phyloP scores from a whole-genome alignment of 1,140 invertebrate species.

The Neodiprion lecontei region DNA sequence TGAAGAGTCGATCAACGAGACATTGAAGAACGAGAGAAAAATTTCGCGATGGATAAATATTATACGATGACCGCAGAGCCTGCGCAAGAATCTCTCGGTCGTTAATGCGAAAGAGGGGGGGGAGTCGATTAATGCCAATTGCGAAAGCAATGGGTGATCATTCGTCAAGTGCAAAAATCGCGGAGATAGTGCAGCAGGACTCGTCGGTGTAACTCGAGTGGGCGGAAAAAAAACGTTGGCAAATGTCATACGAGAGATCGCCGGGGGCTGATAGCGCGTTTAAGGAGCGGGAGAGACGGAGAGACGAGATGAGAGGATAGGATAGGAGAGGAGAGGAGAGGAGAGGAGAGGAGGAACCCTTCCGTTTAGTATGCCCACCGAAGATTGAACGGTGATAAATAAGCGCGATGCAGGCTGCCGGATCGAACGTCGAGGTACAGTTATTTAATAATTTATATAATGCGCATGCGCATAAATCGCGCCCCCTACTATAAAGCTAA shows the following conservation, averaged over 20 bases:
- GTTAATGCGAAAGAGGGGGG: no score
- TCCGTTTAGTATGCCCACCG: conserved; percentile 6
- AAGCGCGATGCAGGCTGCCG: background rate
- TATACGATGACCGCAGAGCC: no score
- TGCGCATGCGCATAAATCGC: conserved; percentile 59
- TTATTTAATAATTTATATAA: conserved; percentile 65
- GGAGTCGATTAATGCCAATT: no score
- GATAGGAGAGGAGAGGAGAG: conserved; percentile 17
- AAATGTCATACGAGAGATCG: background rate
- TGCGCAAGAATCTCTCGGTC: no score
- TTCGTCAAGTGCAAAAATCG: no score
- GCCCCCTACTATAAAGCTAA: conserved; percentile 30
- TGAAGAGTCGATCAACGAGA: no score
- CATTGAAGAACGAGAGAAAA: no score
- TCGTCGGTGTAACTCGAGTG: no score
- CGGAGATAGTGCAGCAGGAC: no score
- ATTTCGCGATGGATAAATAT: no score
- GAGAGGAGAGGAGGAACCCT: conserved; percentile 13
- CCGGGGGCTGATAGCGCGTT: background rate
- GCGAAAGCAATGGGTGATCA: no score
- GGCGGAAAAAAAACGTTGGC: no score
- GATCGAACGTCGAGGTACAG: conserved; percentile 11
- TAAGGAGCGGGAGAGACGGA: conserved; percentile 17
- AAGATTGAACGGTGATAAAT: conserved; percentile 7
- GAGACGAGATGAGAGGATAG: conserved; percentile 24